Evolutionary conservation across 2,113 vertebrate species (phyloP), one percentile per base, ranked within the genome.

Genomic region (Indicator maculatus): DNA sequence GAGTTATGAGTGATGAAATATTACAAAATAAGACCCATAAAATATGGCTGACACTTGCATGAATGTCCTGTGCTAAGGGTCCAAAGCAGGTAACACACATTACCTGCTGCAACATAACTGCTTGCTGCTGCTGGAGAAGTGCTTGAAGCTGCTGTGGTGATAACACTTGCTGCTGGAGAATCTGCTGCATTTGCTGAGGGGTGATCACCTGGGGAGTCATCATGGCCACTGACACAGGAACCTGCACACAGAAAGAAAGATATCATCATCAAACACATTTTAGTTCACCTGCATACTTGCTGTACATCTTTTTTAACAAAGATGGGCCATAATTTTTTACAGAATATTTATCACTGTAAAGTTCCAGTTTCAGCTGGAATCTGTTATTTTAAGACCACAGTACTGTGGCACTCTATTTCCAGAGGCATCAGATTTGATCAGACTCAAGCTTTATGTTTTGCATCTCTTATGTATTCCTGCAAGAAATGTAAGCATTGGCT

Each of bases 191-290:
- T 97, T 99, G 99, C 97, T 99, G 99, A 91, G 99, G 99, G 93
- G 99, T 99, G 98, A 99, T 99, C 98, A 99, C 99, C 98, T 99
- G 99, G 97, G 99, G 99, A 97, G 99, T 99, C 99, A 99, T 99
- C 99, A 99, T 99, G 98, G 99, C 99, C 99, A 99, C 98, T 72
- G 99, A 99, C 98, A 99, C 99, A 97, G 99, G 99, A 97, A 99
- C 99, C 99, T 99, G 97, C 75, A 94, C 88, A 80, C 41, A 86
- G 85, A 95, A 77, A 95, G 69, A 93, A 95, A 83, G 83, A 28
- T 59, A 75, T 93, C 73, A 94, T 63, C 18, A 6, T 88, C 73
- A 94, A 81, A 82, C 33, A 66, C 28, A 11, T 85, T 89, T 83
- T 88, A 77, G 33, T 58, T 87, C 3, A 12, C 60, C 44, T 36